These are phyloP conservation scores for Kudoa iwatai DNA, from an alignment of 30 jellyfish, hydroid and myxozoan genomes.

Conservation along the genomic window DNA sequence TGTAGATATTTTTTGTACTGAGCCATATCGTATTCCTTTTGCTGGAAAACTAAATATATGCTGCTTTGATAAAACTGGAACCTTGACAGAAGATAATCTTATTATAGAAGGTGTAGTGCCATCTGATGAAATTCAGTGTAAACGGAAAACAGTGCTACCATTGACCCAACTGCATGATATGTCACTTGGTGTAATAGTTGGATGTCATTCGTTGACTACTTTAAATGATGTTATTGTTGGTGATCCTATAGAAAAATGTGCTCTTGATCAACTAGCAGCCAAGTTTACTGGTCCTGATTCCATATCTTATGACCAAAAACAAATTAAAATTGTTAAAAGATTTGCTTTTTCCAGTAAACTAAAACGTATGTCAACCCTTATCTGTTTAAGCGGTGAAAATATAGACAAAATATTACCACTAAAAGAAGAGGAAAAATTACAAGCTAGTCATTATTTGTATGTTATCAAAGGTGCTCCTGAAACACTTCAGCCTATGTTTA, in stretches of 20 bases:
- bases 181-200: neutral
- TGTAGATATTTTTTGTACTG: constrained; percentile 66
- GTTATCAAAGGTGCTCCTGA: constrained; percentile 85
- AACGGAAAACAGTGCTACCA: constrained; percentile 1
- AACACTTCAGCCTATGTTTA: constrained; percentile 30
- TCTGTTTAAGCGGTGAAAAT: too few species aligned
- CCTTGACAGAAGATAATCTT: constrained; percentile 66
- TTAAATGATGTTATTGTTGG: constrained; percentile 51
- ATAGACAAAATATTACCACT: too few species aligned
- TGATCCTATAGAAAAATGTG: constrained; percentile 83
- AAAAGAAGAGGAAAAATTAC: constrained; percentile 19
- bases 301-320: constrained; percentile 13
- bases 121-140: constrained; percentile 56
- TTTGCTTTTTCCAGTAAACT: constrained; percentile 37
- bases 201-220: neutral
- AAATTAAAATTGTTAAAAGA: constrained; percentile 28
- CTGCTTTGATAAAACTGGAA: constrained; percentile 93
- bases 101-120: constrained; percentile 73
- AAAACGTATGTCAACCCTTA: constrained; percentile 29
- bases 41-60: constrained; percentile 95
- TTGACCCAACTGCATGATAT: too few species aligned
- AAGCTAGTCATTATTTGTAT: constrained; percentile 4
- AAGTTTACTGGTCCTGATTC: constrained; percentile 12
- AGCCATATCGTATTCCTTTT: constrained; percentile 70
- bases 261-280: constrained; percentile 25